Percentiles rank a stretch among this genome's conserved stretches.
Evolutionary conservation across 2,888 invertebrate genomes (phyloP).

Genomic region (Dicycla oo): DNA sequence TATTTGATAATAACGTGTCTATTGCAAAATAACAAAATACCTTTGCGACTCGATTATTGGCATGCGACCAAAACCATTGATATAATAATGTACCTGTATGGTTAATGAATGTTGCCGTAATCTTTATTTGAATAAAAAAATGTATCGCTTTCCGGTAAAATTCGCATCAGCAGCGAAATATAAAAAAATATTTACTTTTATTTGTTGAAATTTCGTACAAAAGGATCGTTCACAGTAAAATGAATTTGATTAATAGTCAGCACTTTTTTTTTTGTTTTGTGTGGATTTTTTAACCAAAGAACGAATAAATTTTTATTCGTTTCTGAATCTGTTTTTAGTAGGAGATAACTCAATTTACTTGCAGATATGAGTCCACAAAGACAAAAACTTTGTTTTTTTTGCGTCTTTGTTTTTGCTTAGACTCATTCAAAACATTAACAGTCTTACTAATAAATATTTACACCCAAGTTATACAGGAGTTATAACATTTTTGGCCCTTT

Average conservation of each 20-base stretch:
- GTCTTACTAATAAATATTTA: too few species aligned
- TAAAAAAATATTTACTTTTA: constrained; percentile 13
- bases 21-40: background rate
- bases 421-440: background rate
- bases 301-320: background rate
- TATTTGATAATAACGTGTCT: background rate
- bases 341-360: background rate
- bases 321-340: background rate
- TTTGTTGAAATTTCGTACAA: constrained; percentile 21
- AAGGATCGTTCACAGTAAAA: constrained; percentile 17
- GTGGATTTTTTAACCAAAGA: background rate
- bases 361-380: background rate
- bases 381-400: background rate
- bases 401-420: background rate
- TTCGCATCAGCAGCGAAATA: constrained; percentile 13
- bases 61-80: background rate
- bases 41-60: background rate
- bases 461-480: too few species aligned
- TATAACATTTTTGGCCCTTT: too few species aligned
- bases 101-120: background rate
- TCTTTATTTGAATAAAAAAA: background rate
- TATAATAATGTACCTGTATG: background rate
- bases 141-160: background rate
- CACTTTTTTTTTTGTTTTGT: background rate
- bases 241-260: constrained; percentile 25